A percentile compares a stretch with the other conserved stretches of the same genome.
phyloP scores from a whole-genome alignment of 2,113 vertebrate genomes.

The Sorex fumeus region DNA sequence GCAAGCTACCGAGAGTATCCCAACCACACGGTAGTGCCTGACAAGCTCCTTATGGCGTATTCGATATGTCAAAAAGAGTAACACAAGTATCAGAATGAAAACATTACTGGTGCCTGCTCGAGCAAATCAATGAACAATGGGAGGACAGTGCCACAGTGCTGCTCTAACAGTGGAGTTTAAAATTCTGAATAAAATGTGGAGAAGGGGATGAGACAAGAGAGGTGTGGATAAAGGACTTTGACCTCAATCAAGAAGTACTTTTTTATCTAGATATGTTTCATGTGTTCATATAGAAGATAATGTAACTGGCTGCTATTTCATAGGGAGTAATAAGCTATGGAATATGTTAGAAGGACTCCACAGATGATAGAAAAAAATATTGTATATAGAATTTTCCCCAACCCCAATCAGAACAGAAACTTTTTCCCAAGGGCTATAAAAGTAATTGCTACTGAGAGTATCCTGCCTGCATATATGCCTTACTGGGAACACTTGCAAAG shows the following conservation, averaged over 20 bases:
- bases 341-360: constrained; percentile 45
- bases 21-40: too few relatives aligned
- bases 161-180: background rate
- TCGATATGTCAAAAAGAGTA: too few relatives aligned
- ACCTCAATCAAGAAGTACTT: background rate
- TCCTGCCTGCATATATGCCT: too few relatives aligned
- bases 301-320: background rate
- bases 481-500: too few relatives aligned
- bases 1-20: too few relatives aligned
- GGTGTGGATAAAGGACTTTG: background rate
- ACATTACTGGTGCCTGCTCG: too few relatives aligned
- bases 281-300: constrained; percentile 13
- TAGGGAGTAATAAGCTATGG: background rate
- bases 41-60: too few relatives aligned
- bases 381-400: constrained; percentile 53
- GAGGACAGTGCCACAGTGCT: too few relatives aligned
- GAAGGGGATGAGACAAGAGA: background rate
- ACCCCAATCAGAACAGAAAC: constrained; percentile 58
- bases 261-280: background rate
- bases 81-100: too few relatives aligned
- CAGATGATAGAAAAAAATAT: constrained; percentile 52
- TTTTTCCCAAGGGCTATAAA: constrained; percentile 48
- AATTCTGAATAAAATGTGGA: background rate
- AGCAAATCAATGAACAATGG: too few relatives aligned
- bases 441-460: too few relatives aligned